A percentile compares a stretch with the other conserved stretches of the same genome.
Evolutionary conservation across 2,797 vertebrate species (phyloP).

Genomic region (Fistularia commersonii): DNA sequence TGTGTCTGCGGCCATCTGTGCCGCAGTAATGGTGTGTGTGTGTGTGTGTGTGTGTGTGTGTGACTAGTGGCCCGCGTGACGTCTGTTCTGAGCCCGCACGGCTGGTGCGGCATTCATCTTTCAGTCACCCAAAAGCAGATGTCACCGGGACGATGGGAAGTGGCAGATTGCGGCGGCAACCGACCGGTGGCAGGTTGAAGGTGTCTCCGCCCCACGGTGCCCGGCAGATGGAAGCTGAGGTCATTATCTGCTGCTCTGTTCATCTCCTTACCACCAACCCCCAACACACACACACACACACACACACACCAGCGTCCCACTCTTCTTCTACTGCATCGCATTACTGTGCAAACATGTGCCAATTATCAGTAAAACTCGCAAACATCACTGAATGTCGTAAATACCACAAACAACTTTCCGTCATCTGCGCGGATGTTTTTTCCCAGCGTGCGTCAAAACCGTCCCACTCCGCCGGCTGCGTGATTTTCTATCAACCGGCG

Average conservation of each 20-base stretch:
- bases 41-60: conserved; percentile 37
- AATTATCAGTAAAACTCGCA: conserved; percentile 28
- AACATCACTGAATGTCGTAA: conserved; percentile 31
- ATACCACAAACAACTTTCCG: conserved; percentile 44
- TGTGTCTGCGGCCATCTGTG: conserved; percentile 66
- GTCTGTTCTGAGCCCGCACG: conserved; percentile 60
- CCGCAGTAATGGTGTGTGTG: conserved; percentile 47
- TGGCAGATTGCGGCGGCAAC: conserved; percentile 71
- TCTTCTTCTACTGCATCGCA: conserved; percentile 23
- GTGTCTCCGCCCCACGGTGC: conserved; percentile 67
- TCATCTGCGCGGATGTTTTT: conserved; percentile 7
- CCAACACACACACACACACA: conserved; percentile 4
- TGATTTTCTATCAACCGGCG: neutral
- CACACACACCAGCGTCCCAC: neutral
- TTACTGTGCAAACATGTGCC: conserved; percentile 29
- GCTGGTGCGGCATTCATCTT: conserved; percentile 73
- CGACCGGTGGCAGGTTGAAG: conserved; percentile 69
- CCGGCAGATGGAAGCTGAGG: conserved; percentile 74
- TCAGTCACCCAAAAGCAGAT: conserved; percentile 78
- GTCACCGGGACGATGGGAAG: conserved; percentile 72
- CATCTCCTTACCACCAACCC: conserved; percentile 38
- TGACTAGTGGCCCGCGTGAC: conserved; percentile 52
- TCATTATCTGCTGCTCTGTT: conserved; percentile 69
- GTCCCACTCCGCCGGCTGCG: neutral
- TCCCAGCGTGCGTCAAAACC: neutral